These are phyloP conservation scores for Crotalus adamanteus DNA, from an alignment of 2,797 vertebrate species.

Conservation along the genomic window DNA sequence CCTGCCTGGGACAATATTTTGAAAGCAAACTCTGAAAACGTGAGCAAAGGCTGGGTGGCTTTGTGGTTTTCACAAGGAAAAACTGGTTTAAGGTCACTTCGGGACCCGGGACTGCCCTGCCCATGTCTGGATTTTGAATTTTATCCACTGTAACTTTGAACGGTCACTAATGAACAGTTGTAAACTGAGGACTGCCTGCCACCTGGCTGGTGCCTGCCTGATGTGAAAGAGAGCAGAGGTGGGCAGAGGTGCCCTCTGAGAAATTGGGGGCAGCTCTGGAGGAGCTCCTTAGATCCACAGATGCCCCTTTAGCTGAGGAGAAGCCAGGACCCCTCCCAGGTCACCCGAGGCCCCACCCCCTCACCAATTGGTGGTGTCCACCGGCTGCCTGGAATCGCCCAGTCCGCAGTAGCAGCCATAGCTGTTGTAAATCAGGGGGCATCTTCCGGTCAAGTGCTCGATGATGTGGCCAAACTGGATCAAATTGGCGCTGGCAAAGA, in stretches of 20 bases:
- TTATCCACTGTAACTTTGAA: too few species aligned
- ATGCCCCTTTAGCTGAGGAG: too few species aligned
- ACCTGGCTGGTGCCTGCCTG: background rate
- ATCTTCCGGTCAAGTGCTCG: constrained; percentile 17
- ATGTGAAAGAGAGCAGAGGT: accelerated
- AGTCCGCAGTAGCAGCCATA: constrained; percentile 61
- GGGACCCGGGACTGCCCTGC: too few species aligned
- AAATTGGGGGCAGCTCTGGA: background rate
- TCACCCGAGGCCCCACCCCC: background rate
- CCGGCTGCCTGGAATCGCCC: constrained; percentile 46
- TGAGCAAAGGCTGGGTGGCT: too few species aligned
- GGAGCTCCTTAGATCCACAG: background rate
- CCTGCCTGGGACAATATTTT: too few species aligned
- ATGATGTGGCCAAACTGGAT: constrained; percentile 60
- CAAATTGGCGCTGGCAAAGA: constrained; percentile 44
- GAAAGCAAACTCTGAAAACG: too few species aligned
- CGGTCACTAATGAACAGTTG: too few species aligned
- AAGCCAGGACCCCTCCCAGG: background rate
- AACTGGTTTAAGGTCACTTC: too few species aligned
- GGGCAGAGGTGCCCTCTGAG: background rate
- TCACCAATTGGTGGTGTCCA: constrained; percentile 59
- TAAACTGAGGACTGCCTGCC: too few species aligned
- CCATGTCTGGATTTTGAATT: too few species aligned
- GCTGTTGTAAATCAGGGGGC: constrained; percentile 23
- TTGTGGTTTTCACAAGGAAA: too few species aligned